Base-by-base conservation (phyloP, 2,113 vertebrate species). In the Okapia johnstoni region DNA sequence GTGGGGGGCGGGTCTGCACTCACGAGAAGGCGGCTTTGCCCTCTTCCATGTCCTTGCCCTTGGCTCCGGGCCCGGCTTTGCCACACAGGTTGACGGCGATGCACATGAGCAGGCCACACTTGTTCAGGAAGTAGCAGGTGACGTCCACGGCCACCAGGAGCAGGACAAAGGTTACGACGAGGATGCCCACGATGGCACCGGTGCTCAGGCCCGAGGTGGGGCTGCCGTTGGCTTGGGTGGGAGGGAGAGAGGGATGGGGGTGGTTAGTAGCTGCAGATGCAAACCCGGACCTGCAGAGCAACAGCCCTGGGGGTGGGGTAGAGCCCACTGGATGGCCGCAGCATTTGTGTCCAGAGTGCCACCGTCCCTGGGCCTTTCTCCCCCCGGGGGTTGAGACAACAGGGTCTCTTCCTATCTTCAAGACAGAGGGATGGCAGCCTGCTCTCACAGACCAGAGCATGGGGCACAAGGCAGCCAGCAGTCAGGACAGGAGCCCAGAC, bases 101-200 rank as follows among this genome's bases (percentile, higher is more conserved):
- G 98, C 99, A 99, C 99, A 99, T 99, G 86, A 99, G 99, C 97
- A 99, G 99, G 95, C 99, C 99, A 0, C 99, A 99, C 98, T 99
- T 99, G 99, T 99, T 99, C 97, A 99, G 98, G 98, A 99, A 99
- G 99, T 99, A 99, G 98, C 99, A 99, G 98, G 99, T 99, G 98
- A 99, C 99, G 50, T 99, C 99, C 98, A 99, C 99, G 2, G 99
- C 99, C 98, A 99, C 99, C 98, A 99, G 99, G 88, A 99, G 99
- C 84, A 99, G 99, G 93, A 99, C 98, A 19, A 99, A 99, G 66
- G 99, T 99, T 63, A 99, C 99, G 5, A 99, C 99, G 43, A 99
- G 99, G 97, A 99, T 99, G 93, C 99, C 99, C 77, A 99, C 99
- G 76, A 99, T 99, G 98, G 99, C 99, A 43, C 99, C 99, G 1